Evolutionary conservation across 2,888 invertebrate species (phyloP).

Genomic region (Arge pagana): DNA sequence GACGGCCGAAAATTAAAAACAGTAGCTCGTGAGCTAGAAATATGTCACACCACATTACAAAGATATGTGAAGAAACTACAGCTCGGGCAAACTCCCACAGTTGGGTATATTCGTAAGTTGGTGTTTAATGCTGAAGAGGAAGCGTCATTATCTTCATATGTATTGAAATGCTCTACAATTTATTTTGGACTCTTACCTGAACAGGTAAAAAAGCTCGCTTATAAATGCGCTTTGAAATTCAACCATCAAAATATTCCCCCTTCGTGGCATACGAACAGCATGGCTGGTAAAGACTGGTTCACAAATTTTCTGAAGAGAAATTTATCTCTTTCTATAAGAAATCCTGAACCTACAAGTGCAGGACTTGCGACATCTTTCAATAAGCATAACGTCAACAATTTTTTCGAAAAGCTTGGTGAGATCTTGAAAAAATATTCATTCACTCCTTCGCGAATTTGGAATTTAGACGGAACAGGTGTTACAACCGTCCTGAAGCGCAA

Average conservation of each 20-base stretch:
- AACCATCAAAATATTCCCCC: constrained; percentile 9
- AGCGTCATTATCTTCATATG: background rate
- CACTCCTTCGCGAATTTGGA: constrained; percentile 35
- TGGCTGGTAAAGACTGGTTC: constrained; percentile 23
- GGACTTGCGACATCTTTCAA: constrained; percentile 20
- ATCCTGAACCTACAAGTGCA: constrained; percentile 21
- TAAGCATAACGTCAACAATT: constrained; percentile 9
- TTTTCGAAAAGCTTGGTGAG: constrained; percentile 27
- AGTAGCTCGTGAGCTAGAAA: constrained; percentile 1
- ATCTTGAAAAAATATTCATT: constrained; percentile 20
- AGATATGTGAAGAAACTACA: constrained; percentile 8
- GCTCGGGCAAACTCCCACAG: background rate
- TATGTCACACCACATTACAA: constrained; percentile 15
- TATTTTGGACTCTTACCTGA: constrained; percentile 1
- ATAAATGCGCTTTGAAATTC: constrained; percentile 19
- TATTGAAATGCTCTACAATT: constrained; percentile 5
- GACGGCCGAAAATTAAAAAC: constrained; percentile 1
- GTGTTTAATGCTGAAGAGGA: constrained; percentile 8
- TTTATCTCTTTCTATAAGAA: constrained; percentile 17
- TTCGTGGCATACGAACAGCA: constrained; percentile 11
- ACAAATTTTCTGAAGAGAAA: constrained; percentile 18
- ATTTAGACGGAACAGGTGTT: constrained; percentile 42
- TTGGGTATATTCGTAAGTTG: constrained; percentile 3
- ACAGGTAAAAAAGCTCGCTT: constrained; percentile 15
- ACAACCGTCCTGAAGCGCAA: constrained; percentile 29